Evolutionary conservation across 2,113 vertebrate genomes (phyloP).

Genomic region (Oxyruncus cristatus): DNA sequence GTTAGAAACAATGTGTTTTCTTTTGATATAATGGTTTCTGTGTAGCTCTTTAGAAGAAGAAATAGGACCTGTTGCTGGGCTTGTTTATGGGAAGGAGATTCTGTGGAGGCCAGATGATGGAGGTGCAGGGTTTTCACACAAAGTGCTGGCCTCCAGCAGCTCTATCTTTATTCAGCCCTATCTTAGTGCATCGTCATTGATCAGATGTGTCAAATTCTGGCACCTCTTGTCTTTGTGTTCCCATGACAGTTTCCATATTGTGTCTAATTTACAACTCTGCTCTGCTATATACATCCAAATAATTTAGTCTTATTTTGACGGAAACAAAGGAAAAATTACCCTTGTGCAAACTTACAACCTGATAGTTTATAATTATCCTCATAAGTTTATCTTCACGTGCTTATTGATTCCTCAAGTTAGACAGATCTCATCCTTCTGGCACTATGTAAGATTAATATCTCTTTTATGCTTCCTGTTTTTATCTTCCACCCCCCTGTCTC

Average conservation of each 20-base stretch:
- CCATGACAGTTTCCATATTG: fast-evolving
- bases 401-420: not conserved
- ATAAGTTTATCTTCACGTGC: not conserved
- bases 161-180: not conserved
- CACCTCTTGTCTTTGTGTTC: not conserved
- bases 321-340: not conserved
- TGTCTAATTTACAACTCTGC: not conserved
- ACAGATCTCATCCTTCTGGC: not conserved
- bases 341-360: not conserved
- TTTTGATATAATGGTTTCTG: not conserved
- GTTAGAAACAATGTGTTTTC: not conserved
- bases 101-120: not conserved
- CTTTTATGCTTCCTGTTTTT: not conserved
- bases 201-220: not conserved
- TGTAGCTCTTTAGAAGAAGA: not conserved
- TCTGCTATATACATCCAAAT: not conserved
- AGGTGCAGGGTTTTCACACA: not conserved
- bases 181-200: not conserved
- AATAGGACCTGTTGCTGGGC: not conserved
- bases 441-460: not conserved
- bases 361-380: not conserved
- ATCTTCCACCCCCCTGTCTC: not conserved
- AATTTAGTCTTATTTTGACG: not conserved
- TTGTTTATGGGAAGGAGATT: not conserved
- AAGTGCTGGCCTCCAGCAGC: not conserved